Conservation (phyloP, 2,797 vertebrate species). For the Acrocephalus scirpaceus region DNA sequence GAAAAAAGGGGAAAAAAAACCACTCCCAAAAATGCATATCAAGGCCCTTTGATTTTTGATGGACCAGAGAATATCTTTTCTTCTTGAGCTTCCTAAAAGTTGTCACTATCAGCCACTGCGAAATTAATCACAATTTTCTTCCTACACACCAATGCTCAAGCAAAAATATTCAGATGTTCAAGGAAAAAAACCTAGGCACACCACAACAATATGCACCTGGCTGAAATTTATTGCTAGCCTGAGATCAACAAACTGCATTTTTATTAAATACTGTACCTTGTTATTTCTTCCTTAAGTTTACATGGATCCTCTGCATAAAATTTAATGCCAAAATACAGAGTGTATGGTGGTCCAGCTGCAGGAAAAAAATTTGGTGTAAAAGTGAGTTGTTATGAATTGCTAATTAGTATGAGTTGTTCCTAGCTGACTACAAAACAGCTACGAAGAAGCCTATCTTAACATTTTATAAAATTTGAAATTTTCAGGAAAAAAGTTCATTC, state of each 20-base stretch:
- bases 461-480: not conserved
- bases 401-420: not conserved
- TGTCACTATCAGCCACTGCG: not conserved
- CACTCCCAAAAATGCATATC: not conserved
- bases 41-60: not conserved
- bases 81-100: not conserved
- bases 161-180: not conserved
- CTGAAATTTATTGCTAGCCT: not conserved
- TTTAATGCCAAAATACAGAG: conserved; percentile 90
- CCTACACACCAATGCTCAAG: not conserved
- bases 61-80: not conserved
- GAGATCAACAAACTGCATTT: not conserved
- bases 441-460: not conserved
- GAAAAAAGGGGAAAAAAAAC: not conserved
- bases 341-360: conserved; percentile 88
- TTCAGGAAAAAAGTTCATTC: not conserved
- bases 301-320: conserved; percentile 90
- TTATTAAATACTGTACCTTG: conserved; percentile 77
- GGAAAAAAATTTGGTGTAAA: not conserved
- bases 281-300: conserved; percentile 90
- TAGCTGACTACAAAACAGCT: not conserved
- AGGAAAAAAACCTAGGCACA: not conserved
- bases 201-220: not conserved
- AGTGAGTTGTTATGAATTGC: not conserved
- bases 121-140: not conserved